Evolutionary conservation across 2,113 vertebrate genomes (phyloP), one percentile per base, ranked within the genome.

Genomic region (Atractosteus spatula): DNA sequence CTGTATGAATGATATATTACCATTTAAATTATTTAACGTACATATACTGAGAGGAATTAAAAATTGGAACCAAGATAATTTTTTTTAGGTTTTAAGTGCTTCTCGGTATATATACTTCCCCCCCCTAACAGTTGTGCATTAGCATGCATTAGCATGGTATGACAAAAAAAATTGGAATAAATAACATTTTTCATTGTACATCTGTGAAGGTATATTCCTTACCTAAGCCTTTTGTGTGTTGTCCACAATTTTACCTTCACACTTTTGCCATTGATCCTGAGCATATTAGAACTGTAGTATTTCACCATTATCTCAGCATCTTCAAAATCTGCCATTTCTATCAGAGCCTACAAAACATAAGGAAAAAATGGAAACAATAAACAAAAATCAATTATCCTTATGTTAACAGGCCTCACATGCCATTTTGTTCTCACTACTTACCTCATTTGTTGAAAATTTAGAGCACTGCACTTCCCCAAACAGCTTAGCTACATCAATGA

Each of bases 221-320:
- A 87, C 91, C 70, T 73, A 14, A 91, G 82, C 42, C 67, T 87
- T 44, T 77, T 83, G 82, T 85, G 86, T 43, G 91, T 85, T 65
- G 63, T 68, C 3, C 89, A 89, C 73, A 84, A 89, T 54, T 78
- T 71, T 4, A 92, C 87, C n/a, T 67, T 70, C 66, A 91, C 74
- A 16, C 41, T 1, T 47, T 77, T 74, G 0, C 16, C 45, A 67
- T 89, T 85, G 77, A 91, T 75, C 79, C 77, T 88, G 61, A 91
- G 78, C 3, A 51, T n/a, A 63, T 71, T 83, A 41, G 79, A 68
- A 0, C 82, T 62, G 71, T 89, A 89, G 77, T 86, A 82, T 45
- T 85, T 70, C 2, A 92, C 86, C 74, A 92, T 45, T 59, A 87
- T 89, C 70, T 83, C 80, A 55, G 91, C 89, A 0, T 88, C 88